These are phyloP conservation scores for Artemia franciscana DNA, from an alignment of 1,140 invertebrate genomes.

Conservation along the genomic window DNA sequence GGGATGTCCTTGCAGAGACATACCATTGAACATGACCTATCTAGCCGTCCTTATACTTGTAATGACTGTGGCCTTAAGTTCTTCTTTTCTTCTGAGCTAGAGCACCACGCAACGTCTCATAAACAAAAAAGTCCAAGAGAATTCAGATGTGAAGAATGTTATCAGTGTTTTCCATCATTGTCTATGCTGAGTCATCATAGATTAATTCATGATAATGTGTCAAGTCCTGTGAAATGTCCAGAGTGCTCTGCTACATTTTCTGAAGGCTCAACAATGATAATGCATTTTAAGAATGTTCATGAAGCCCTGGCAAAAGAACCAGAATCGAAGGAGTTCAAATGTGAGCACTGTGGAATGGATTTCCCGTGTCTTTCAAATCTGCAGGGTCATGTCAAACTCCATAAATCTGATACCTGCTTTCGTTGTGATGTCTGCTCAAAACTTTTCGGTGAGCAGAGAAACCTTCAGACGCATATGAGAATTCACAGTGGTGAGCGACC, in stretches of 20 bases:
- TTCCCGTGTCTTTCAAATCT: conserved; percentile 19
- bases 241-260: neutral
- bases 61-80: conserved; percentile 55
- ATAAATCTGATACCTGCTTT: conserved; percentile 16
- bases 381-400: conserved; percentile 20
- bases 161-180: conserved; percentile 10
- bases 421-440: conserved; percentile 13
- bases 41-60: conserved; percentile 58
- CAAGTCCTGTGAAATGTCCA: neutral
- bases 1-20: conserved; percentile 53
- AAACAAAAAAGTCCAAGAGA: neutral
- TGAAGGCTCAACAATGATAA: neutral
- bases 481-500: conserved; percentile 15
- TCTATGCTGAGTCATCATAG: conserved; percentile 1
- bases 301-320: neutral
- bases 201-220: conserved; percentile 2
- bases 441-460: conserved; percentile 12
- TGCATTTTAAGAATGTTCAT: neutral
- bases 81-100: conserved; percentile 71
- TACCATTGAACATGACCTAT: conserved; percentile 53
- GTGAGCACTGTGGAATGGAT: conserved; percentile 19
- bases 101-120: conserved; percentile 49
- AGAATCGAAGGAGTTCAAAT: conserved; percentile 12
- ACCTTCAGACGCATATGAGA: conserved; percentile 14
- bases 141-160: conserved; percentile 18